Conservation (phyloP, 2,797 vertebrate genomes). For the Oryzias dopingdopingensis region DNA sequence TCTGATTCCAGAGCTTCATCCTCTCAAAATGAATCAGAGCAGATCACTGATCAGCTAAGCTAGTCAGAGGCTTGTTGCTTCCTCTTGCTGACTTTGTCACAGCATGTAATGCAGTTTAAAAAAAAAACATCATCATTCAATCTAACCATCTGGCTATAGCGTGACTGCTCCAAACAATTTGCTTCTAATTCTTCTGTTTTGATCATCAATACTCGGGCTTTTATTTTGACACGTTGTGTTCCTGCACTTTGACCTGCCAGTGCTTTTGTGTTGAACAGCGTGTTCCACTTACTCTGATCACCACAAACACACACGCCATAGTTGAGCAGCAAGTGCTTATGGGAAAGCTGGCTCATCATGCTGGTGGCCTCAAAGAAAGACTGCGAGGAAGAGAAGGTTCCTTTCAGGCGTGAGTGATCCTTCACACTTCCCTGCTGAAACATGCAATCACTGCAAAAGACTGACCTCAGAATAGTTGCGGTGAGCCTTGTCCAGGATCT, state of each 20-base stretch:
- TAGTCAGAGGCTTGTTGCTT: too few species aligned
- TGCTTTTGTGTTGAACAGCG: neutral
- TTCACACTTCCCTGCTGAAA: neutral
- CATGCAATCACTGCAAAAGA: neutral
- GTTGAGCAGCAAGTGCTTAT: conserved; percentile 94
- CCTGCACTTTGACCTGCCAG: too few species aligned
- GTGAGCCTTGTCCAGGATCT: conserved; percentile 93
- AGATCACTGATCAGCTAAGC: neutral
- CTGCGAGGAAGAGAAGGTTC: conserved; percentile 61
- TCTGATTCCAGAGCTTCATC: neutral
- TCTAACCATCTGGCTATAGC: too few species aligned
- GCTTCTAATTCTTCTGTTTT: too few species aligned
- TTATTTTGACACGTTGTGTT: too few species aligned
- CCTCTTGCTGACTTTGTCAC: too few species aligned
- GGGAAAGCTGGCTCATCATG: conserved; percentile 98
- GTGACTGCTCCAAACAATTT: too few species aligned
- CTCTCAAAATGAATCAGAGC: neutral
- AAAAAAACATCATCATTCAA: too few species aligned
- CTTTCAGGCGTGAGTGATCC: neutral
- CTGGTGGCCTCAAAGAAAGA: conserved; percentile 98
- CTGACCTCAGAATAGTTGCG: conserved; percentile 92
- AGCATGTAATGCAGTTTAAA: too few species aligned
- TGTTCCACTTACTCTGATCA: conserved; percentile 89
- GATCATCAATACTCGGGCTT: too few species aligned
- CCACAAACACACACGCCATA: conserved; percentile 94